Evolutionary conservation across 2,797 vertebrate genomes (phyloP).

Genomic region (Cirrhinus molitorella): DNA sequence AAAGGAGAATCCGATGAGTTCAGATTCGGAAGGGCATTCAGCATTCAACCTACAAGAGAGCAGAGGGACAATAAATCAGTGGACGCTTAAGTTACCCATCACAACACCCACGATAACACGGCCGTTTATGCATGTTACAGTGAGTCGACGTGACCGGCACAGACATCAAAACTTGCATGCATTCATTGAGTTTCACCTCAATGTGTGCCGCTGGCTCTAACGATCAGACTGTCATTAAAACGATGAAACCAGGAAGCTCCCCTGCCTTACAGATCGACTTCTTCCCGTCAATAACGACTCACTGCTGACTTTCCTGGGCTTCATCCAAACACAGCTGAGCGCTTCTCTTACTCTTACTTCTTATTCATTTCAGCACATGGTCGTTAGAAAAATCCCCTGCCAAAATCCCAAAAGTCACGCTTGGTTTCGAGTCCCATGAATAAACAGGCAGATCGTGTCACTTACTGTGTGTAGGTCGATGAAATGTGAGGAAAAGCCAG

Average conservation of each 20-base stretch:
- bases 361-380: neutral
- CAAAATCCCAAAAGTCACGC: conserved; percentile 27
- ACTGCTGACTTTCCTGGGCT: conserved; percentile 18
- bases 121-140: too few species aligned
- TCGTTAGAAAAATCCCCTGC: neutral
- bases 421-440: neutral
- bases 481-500: conserved; percentile 47
- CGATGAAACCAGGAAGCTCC: conserved; percentile 11
- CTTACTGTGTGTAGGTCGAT: conserved; percentile 55
- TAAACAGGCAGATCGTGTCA: conserved; percentile 7
- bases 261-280: neutral
- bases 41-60: conserved; percentile 17
- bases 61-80: neutral
- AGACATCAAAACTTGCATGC: neutral
- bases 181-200: neutral
- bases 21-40: neutral
- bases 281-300: neutral
- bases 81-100: neutral
- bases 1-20: neutral
- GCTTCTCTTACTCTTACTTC: neutral
- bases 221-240: neutral
- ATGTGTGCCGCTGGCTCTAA: neutral
- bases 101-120: too few species aligned
- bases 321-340: conserved; percentile 4
- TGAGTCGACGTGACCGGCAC: neutral